Evolutionary conservation across 2,888 invertebrate species (phyloP).

Genomic region (Polia nebulosa): DNA sequence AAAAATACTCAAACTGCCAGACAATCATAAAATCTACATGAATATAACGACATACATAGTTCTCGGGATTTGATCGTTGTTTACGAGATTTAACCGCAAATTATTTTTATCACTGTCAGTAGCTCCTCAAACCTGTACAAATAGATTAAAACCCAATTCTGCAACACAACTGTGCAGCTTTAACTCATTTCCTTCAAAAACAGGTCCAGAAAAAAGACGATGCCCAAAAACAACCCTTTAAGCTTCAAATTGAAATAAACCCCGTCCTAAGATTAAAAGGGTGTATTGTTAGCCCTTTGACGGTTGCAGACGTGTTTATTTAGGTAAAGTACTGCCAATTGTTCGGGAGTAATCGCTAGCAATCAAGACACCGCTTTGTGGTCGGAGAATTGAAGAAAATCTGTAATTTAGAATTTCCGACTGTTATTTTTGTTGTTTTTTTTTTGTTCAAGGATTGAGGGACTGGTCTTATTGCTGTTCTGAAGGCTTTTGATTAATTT

Average conservation of each 20-base stretch:
- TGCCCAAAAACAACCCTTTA: conserved; percentile 30
- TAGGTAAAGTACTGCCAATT: conserved; percentile 52
- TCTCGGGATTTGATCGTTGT: too few relatives aligned
- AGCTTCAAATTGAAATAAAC: conserved; percentile 46
- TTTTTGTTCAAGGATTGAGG: background rate
- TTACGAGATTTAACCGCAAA: too few relatives aligned
- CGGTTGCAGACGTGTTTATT: conserved; percentile 51
- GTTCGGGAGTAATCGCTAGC: conserved; percentile 31
- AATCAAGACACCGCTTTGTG: conserved; percentile 36
- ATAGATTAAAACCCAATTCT: background rate
- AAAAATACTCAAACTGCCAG: too few relatives aligned
- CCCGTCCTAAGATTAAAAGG: conserved; percentile 49
- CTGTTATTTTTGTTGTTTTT: conserved; percentile 7
- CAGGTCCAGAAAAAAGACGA: conserved; percentile 7
- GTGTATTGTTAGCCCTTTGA: conserved; percentile 46
- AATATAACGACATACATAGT: too few relatives aligned
- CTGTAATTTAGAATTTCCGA: conserved; percentile 25
- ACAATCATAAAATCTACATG: too few relatives aligned
- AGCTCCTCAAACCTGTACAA: background rate
- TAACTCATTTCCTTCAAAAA: conserved; percentile 35
- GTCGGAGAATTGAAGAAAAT: conserved; percentile 16
- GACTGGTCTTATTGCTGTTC: background rate
- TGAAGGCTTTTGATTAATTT: too few relatives aligned
- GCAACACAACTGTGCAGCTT: background rate
- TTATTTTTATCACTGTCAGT: background rate